Conservation (phyloP, 1,140 invertebrate genomes). For the Drosophila tropicalis region DNA sequence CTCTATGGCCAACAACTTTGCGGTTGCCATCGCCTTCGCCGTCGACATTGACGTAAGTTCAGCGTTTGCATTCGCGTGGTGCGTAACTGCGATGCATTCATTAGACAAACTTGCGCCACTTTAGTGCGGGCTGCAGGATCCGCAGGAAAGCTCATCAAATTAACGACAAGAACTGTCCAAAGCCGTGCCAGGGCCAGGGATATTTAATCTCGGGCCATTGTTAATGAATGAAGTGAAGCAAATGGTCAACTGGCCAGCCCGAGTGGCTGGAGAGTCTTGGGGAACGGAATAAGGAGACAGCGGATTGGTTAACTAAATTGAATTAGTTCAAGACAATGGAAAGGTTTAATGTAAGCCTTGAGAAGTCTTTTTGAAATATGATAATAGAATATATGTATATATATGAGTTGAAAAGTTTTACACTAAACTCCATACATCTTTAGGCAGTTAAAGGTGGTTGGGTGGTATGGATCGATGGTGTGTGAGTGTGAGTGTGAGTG, state of each 20-base stretch:
- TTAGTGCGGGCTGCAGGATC: background rate
- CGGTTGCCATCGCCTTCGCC: no score
- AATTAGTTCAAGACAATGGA: background rate
- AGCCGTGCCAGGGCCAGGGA: background rate
- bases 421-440: background rate
- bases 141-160: constrained; percentile 8
- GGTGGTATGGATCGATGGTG: constrained; percentile 1
- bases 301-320: background rate
- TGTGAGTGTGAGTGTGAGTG: constrained; percentile 3
- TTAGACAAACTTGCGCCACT: constrained; percentile 14
- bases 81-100: constrained; percentile 6
- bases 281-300: background rate
- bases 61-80: constrained; percentile 1
- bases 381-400: background rate
- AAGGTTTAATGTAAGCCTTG: background rate
- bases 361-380: background rate
- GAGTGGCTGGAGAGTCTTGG: no score
- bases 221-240: background rate
- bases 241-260: background rate
- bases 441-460: background rate
- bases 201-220: constrained; percentile 10
- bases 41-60: background rate
- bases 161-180: background rate
- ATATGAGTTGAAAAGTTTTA: no score
- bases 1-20: background rate